A percentile compares a stretch with the other conserved stretches of the same genome.
These are phyloP conservation scores for Sicus ferrugineus DNA, from an alignment of 2,888 invertebrate species.

Conservation along the genomic window DNA sequence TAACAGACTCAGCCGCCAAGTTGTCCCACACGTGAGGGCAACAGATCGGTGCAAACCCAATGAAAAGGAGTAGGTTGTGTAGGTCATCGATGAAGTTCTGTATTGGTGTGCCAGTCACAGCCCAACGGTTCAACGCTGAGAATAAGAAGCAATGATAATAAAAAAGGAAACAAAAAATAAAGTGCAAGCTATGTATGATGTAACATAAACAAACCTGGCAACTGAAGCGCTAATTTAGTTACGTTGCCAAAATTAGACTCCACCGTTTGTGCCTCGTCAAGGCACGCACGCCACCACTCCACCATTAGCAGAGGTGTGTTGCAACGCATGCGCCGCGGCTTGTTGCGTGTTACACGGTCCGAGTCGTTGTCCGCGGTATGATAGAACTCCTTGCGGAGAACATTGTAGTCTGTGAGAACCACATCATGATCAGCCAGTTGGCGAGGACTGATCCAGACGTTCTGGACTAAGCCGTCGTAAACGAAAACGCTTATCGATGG, in stretches of 20 bases:
- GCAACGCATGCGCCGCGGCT: slow-evolving; percentile 71
- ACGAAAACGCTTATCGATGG: slow-evolving; percentile 65
- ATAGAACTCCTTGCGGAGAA: slow-evolving; percentile 71
- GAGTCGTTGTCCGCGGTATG: slow-evolving; percentile 67
- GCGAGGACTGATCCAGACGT: slow-evolving; percentile 67
- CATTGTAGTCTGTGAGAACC: slow-evolving; percentile 76
- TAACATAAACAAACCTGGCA: slow-evolving; percentile 48
- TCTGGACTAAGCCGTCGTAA: slow-evolving; percentile 65
- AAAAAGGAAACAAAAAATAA: not conserved
- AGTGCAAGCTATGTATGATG: not conserved
- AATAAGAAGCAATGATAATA: not conserved
- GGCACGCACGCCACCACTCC: slow-evolving; percentile 79
- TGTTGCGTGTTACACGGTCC: slow-evolving; percentile 65
- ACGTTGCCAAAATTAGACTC: slow-evolving; percentile 70
- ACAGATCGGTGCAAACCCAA: slow-evolving; percentile 58
- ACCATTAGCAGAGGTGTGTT: slow-evolving; percentile 74
- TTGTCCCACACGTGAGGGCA: slow-evolving; percentile 52
- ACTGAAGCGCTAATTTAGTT: slow-evolving; percentile 63
- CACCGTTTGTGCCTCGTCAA: slow-evolving; percentile 85
- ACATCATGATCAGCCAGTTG: slow-evolving; percentile 73
- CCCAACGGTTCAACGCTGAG: slow-evolving; percentile 74
- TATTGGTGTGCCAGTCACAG: slow-evolving; percentile 78
- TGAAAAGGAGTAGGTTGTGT: slow-evolving; percentile 59
- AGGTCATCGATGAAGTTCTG: slow-evolving; percentile 69
- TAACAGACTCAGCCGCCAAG: slow-evolving; percentile 44